Percentiles rank a stretch among this genome's conserved stretches.
Conservation (phyloP, 2,113 vertebrate genomes). For the Carassius gibelio region DNA sequence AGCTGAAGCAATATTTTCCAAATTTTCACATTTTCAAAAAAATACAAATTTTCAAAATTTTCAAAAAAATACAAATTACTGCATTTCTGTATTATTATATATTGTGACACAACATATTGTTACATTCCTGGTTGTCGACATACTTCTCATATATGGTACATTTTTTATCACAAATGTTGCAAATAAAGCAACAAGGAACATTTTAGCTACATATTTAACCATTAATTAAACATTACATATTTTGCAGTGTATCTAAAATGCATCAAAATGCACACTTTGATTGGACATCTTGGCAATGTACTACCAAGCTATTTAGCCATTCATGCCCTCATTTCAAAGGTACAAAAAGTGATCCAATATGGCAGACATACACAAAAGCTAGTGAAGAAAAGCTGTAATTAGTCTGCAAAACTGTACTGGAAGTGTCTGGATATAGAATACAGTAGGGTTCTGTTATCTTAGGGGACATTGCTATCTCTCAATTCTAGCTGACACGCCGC, state of each 20-base stretch:
- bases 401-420: neutral
- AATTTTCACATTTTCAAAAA: too few species aligned
- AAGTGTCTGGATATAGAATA: neutral
- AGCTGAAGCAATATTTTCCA: too few species aligned
- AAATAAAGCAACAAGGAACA: neutral
- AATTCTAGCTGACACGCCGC: conserved; percentile 55
- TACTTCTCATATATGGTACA: neutral
- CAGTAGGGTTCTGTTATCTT: conserved; percentile 18
- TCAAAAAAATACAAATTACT: neutral
- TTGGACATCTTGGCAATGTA: neutral
- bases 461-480: conserved; percentile 45
- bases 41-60: too few species aligned
- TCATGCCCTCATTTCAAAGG: neutral
- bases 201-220: neutral
- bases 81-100: neutral
- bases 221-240: neutral
- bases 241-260: too few species aligned
- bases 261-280: neutral
- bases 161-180: neutral
- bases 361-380: neutral
- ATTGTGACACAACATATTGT: neutral
- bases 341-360: neutral
- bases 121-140: neutral
- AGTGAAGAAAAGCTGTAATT: neutral
- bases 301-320: neutral